These are phyloP conservation scores for Artibeus jamaicensis DNA, from an alignment of 2,797 vertebrate genomes.

Conservation along the genomic window DNA sequence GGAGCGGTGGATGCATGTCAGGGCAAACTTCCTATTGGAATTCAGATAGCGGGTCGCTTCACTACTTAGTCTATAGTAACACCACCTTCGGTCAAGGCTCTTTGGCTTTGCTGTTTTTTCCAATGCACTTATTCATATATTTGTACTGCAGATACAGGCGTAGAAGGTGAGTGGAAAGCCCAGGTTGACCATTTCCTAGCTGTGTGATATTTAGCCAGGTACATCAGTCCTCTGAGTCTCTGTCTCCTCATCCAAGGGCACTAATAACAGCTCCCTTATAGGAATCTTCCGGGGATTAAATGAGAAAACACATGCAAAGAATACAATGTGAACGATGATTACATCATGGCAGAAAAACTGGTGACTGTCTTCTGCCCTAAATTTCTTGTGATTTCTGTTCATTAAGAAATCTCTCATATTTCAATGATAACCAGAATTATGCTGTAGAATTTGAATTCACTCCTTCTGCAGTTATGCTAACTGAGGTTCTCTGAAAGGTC, in stretches of 20 bases:
- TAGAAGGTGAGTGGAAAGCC: not conserved
- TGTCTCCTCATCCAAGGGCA: not conserved
- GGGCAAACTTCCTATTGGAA: not conserved
- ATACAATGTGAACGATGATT: too few species aligned
- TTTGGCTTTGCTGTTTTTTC: not conserved
- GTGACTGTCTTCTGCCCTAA: not conserved
- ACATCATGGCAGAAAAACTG: not conserved
- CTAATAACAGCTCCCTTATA: not conserved
- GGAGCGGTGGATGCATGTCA: not conserved
- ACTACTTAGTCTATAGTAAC: accelerated
- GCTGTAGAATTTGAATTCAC: not conserved
- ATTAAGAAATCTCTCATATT: not conserved
- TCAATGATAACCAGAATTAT: not conserved
- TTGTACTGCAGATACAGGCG: not conserved
- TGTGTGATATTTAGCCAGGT: not conserved
- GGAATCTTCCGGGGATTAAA: not conserved
- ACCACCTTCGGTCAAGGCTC: not conserved
- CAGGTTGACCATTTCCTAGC: not conserved
- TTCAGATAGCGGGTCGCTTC: not conserved
- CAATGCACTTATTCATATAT: not conserved
- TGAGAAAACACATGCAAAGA: not conserved
- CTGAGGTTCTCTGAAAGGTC: not conserved
- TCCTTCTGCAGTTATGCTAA: not conserved
- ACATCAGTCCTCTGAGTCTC: not conserved
- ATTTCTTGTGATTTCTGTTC: not conserved